phyloP scores from a whole-genome alignment of 2,888 invertebrate genomes.

The Philonicus albiceps region DNA sequence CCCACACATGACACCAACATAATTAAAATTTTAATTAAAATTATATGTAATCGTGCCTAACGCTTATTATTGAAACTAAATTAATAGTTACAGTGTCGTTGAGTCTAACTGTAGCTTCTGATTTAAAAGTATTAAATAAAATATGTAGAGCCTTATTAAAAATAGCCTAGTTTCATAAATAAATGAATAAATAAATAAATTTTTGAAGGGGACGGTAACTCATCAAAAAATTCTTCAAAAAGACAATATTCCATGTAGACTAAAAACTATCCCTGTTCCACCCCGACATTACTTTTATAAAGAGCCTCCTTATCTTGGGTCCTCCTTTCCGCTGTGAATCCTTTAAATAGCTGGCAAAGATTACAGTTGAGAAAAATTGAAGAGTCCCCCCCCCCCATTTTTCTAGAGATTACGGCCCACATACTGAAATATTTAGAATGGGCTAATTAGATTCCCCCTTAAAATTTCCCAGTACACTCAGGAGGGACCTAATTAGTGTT shows the following conservation, averaged over 20 bases:
- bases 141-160: no score
- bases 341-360: background rate
- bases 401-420: background rate
- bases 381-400: background rate
- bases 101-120: no score
- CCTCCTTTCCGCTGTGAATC: background rate
- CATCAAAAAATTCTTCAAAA: background rate
- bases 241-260: background rate
- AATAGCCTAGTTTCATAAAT: no score
- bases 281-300: background rate
- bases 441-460: conserved; percentile 2
- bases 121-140: no score
- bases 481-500: conserved; percentile 24
- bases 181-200: no score
- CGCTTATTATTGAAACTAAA: no score
- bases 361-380: background rate
- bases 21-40: background rate
- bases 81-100: no score
- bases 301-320: background rate
- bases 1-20: background rate
- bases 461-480: conserved; percentile 15
- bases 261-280: background rate
- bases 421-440: conserved; percentile 27
- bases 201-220: background rate
- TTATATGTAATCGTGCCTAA: no score